Percentiles rank a stretch among this genome's conserved stretches.
These are phyloP conservation scores for Mercenaria mercenaria DNA, from an alignment of 1,140 invertebrate species.

Conservation along the genomic window DNA sequence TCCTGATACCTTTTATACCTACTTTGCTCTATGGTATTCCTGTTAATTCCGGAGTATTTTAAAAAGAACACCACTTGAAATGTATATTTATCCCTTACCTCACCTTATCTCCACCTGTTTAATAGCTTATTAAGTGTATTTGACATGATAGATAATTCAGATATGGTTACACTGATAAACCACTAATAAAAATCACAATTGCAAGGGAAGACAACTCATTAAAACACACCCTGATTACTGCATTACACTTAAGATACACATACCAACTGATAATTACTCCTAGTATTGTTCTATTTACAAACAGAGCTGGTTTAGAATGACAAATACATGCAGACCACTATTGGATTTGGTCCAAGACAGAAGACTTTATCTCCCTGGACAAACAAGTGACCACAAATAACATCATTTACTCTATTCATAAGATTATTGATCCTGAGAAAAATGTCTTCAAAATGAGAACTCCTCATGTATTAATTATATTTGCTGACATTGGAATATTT, in stretches of 20 bases:
- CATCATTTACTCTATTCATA: slow-evolving; percentile 13
- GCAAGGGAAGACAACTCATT: neutral
- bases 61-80: neutral
- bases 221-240: neutral
- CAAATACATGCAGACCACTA: too few species aligned
- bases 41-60: too few species aligned
- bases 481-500: neutral
- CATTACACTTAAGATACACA: too few species aligned
- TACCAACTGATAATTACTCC: too few species aligned
- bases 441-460: neutral
- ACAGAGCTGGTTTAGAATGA: too few species aligned
- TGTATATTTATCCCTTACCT: neutral
- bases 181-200: neutral
- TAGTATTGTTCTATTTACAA: too few species aligned
- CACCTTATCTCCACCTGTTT: slow-evolving; percentile 36
- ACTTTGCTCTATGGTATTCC: too few species aligned
- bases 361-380: neutral
- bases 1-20: too few species aligned
- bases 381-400: slow-evolving; percentile 1
- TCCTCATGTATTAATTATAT: neutral
- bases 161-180: slow-evolving; percentile 35
- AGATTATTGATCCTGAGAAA: neutral
- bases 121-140: slow-evolving; percentile 13
- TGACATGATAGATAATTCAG: slow-evolving; percentile 48
- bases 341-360: too few species aligned